Evolutionary conservation across 2,797 vertebrate genomes (phyloP), one percentile per base, ranked within the genome.

Genomic region (Melanotaenia boesemani): DNA sequence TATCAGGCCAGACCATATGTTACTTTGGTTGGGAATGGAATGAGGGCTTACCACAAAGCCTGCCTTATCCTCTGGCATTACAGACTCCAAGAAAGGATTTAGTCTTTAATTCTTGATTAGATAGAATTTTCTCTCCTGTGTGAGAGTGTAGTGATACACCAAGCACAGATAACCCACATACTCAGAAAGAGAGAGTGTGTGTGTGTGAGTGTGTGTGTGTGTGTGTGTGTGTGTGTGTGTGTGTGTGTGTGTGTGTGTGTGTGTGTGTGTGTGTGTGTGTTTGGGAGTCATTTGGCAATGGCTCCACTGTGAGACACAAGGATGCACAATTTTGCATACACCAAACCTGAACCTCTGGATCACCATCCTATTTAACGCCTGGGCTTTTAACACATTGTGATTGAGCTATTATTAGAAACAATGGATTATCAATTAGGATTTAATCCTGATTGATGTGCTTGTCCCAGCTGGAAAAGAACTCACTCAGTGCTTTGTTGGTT

Each of bases 81-180:
- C 89, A 91, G 92, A 85, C 90, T 94, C 93, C 93, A 93, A 95
- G 93, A 95, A 94, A 94, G 94, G 95, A 95, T 95, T 95, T 95
- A 90, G 77, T 91, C 89, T 92, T 93, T 94, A 93, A 95, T 93
- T 94, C 94, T 94, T 94, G 94, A 95, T 95, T 94, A 95, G 91
- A 95, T 92, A 84, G 91, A 95, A 93, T 93, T 92, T 91, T 92
- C 89, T 93, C 86, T 85, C 84, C 87, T 87, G 86, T 86, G 86
- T 79, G 71, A 77, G 72, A 89, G 84, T 84, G 36, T 79, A 79
- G 76, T 83, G 90, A 88, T 91, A 90, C 86, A 84, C 85, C 62
- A 77, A 74, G 83, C 87, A 78, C 79, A 87, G 85, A 89, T 84
- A 89, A 92, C 89, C 89, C 90, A 75, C 39, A 72, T 76, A 18